A percentile compares a stretch with the other conserved stretches of the same genome.
These are phyloP conservation scores for Hirundo rustica DNA, from an alignment of 2,797 vertebrate genomes.

Conservation along the genomic window DNA sequence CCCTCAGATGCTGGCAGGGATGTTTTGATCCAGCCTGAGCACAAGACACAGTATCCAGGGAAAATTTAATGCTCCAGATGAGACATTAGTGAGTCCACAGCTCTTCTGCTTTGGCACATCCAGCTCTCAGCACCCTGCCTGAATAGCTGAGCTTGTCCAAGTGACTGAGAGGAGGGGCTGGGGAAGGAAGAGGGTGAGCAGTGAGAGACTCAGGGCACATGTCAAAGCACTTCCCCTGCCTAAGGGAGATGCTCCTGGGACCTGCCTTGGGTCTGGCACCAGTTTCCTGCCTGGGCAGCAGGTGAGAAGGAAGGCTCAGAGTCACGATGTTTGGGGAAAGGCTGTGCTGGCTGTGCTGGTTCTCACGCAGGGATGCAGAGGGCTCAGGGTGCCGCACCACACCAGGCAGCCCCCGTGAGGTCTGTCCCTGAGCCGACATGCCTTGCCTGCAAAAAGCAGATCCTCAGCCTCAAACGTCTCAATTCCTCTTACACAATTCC, in stretches of 20 bases:
- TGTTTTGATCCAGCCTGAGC: not conserved
- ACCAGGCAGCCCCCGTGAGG: not conserved
- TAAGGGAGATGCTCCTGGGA: not conserved
- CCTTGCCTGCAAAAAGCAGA: not conserved
- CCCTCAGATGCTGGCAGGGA: not conserved
- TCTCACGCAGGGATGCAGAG: accelerated
- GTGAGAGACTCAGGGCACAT: not conserved
- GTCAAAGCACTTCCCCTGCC: not conserved
- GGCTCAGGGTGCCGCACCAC: not conserved
- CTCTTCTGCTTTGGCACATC: not conserved
- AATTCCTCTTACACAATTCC: not conserved
- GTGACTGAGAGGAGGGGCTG: not conserved
- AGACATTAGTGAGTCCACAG: not conserved
- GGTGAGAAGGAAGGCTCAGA: not conserved
- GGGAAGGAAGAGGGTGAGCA: not conserved
- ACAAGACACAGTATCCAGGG: not conserved
- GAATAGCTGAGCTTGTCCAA: not conserved
- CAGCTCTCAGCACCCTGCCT: not conserved
- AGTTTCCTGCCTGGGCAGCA: accelerated
- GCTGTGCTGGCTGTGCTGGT: not conserved
- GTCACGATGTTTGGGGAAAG: not conserved
- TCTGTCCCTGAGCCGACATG: not conserved
- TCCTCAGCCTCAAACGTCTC: not conserved
- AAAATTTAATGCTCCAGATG: not conserved
- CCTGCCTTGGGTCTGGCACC: not conserved